phyloP scores from a whole-genome alignment of 1,140 invertebrate genomes.

The Listronotus bonariensis region DNA sequence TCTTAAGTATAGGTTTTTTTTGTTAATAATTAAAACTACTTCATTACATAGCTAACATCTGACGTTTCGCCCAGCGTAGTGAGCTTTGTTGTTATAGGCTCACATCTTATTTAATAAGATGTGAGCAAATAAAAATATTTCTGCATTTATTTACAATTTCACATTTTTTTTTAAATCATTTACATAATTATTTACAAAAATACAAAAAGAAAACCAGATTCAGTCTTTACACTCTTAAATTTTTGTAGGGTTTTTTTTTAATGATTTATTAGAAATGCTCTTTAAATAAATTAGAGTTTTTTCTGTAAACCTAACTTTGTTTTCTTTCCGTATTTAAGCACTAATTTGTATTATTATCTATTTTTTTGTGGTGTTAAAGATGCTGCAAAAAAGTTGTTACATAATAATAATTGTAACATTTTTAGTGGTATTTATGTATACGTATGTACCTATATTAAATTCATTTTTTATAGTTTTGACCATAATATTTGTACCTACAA shows the following conservation, averaged over 20 bases:
- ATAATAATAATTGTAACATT: neutral
- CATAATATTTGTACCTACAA: too few species aligned
- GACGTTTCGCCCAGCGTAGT: too few species aligned
- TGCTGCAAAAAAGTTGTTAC: neutral
- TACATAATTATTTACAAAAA: slow-evolving; percentile 6
- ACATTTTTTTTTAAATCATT: neutral
- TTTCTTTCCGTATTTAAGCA: neutral
- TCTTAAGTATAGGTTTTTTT: too few species aligned
- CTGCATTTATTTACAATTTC: neutral
- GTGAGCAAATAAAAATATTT: neutral
- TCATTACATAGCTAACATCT: too few species aligned
- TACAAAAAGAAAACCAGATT: slow-evolving; percentile 19
- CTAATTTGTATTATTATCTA: slow-evolving; percentile 1
- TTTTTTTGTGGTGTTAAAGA: neutral
- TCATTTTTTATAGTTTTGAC: too few species aligned
- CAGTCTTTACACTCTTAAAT: slow-evolving; percentile 38
- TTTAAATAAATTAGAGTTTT: slow-evolving; percentile 37
- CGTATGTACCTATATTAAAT: neutral
- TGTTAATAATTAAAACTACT: too few species aligned
- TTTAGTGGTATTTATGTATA: neutral
- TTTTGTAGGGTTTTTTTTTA: slow-evolving; percentile 20
- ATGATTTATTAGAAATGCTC: neutral
- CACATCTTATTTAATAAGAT: too few species aligned
- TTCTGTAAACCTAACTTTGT: slow-evolving; percentile 35
- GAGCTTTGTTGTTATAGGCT: too few species aligned